phyloP scores from a whole-genome alignment of 2,113 vertebrate species.

The Nyctereutes procyonoides region DNA sequence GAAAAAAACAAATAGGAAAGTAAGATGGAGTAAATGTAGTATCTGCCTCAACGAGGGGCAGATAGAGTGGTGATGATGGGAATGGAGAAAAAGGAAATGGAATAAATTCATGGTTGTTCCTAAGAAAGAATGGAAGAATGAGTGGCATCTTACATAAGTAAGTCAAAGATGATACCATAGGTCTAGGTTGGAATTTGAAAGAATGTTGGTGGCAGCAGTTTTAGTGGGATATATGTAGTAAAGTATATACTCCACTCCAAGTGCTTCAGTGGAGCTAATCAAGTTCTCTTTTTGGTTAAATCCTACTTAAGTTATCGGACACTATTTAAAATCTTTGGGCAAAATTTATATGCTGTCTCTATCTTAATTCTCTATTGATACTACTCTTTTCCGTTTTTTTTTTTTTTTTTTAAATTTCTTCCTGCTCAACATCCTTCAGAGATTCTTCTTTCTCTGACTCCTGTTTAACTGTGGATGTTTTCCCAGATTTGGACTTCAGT shows the following conservation, averaged over 20 bases:
- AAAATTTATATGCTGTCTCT: background rate
- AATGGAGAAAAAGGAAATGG: background rate
- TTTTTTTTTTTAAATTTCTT: background rate
- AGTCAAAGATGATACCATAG: background rate
- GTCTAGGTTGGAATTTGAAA: background rate
- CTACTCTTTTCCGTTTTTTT: background rate
- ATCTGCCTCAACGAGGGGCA: too few relatives aligned
- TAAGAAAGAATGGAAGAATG: background rate
- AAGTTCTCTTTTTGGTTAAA: background rate
- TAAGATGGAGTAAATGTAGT: background rate
- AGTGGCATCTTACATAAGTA: background rate
- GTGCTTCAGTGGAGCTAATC: background rate
- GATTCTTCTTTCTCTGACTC: background rate
- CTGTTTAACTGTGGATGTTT: background rate
- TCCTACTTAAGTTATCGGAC: background rate
- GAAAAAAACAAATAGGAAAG: background rate
- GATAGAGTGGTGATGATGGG: background rate
- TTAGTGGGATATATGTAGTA: background rate
- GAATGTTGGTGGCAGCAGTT: background rate
- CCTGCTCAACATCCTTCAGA: background rate
- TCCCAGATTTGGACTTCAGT: background rate
- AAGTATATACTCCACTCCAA: background rate
- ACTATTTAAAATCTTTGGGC: background rate
- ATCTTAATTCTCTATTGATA: background rate
- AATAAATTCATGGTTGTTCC: background rate